Conservation (phyloP, 2,797 vertebrate species). For the Adelosebastes latens region DNA sequence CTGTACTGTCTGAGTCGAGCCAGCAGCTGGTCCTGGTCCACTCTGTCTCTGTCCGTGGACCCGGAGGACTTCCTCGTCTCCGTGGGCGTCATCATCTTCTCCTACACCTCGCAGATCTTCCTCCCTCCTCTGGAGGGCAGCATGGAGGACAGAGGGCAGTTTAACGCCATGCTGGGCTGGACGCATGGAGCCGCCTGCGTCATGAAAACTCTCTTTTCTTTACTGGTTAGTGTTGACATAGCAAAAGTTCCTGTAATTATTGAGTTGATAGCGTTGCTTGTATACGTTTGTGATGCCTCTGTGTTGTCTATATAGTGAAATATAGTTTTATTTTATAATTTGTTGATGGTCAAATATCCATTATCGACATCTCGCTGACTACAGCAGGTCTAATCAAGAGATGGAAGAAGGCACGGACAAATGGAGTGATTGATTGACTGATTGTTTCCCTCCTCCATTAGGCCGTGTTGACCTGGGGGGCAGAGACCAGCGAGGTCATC, state of each 20-base stretch:
- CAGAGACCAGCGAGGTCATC: constrained; percentile 84
- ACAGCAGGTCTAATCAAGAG: not conserved
- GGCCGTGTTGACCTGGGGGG: constrained; percentile 83
- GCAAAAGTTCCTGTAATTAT: not conserved
- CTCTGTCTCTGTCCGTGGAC: constrained; percentile 75
- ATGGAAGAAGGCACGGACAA: not conserved
- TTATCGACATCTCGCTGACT: not conserved
- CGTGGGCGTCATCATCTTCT: constrained; percentile 88
- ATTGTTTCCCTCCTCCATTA: constrained; percentile 65
- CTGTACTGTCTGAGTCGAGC: constrained; percentile 82
- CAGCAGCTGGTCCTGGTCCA: constrained; percentile 81
- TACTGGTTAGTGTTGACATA: constrained; percentile 65
- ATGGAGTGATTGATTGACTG: constrained; percentile 24
- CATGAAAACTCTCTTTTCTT: constrained; percentile 85
- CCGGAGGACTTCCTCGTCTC: constrained; percentile 86
- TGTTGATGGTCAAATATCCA: not conserved
- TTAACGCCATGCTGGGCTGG: constrained; percentile 81
- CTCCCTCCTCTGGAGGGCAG: constrained; percentile 86
- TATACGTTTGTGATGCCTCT: not conserved
- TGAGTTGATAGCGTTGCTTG: not conserved
- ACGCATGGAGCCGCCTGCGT: constrained; percentile 84
- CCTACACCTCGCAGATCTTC: constrained; percentile 90
- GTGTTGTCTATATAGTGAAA: not conserved
- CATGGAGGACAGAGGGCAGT: constrained; percentile 83
- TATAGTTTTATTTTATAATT: not conserved